phyloP scores from a whole-genome alignment of 2,888 invertebrate species.

The Timema cristinae region DNA sequence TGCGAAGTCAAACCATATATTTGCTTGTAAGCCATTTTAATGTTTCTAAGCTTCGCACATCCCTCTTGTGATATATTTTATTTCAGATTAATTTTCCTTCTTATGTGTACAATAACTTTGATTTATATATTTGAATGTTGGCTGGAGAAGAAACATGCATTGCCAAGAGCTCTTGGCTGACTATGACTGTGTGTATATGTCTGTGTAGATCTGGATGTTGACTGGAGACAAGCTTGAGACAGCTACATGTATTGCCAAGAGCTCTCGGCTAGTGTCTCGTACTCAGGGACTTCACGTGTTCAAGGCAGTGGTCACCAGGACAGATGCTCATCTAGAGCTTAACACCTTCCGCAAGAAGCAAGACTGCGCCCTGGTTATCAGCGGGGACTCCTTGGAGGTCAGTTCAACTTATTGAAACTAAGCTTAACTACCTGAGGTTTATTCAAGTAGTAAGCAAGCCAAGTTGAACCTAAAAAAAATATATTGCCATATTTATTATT shows the following conservation, averaged over 20 bases:
- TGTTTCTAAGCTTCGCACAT: too few species aligned
- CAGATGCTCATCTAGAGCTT: constrained; percentile 59
- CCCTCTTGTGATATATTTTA: too few species aligned
- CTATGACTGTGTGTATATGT: background rate
- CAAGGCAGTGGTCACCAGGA: constrained; percentile 61
- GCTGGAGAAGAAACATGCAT: too few species aligned
- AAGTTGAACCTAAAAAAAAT: too few species aligned
- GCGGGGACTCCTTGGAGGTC: constrained; percentile 64
- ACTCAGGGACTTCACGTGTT: constrained; percentile 77
- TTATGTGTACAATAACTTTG: too few species aligned
- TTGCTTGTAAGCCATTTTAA: too few species aligned
- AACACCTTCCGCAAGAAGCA: constrained; percentile 56
- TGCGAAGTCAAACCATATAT: too few species aligned
- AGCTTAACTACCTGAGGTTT: background rate
- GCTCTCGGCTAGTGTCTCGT: constrained; percentile 82
- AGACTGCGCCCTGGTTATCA: constrained; percentile 62
- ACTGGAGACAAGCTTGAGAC: constrained; percentile 86
- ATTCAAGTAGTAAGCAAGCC: background rate
- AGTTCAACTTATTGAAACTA: background rate
- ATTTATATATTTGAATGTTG: too few species aligned
- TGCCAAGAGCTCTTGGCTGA: background rate
- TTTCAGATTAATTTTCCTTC: too few species aligned
- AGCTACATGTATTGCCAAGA: constrained; percentile 97
- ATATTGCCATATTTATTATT: too few species aligned
- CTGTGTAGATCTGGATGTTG: constrained; percentile 64